phyloP scores from a whole-genome alignment of 2,888 invertebrate species.

The Rhagonycha lutea region DNA sequence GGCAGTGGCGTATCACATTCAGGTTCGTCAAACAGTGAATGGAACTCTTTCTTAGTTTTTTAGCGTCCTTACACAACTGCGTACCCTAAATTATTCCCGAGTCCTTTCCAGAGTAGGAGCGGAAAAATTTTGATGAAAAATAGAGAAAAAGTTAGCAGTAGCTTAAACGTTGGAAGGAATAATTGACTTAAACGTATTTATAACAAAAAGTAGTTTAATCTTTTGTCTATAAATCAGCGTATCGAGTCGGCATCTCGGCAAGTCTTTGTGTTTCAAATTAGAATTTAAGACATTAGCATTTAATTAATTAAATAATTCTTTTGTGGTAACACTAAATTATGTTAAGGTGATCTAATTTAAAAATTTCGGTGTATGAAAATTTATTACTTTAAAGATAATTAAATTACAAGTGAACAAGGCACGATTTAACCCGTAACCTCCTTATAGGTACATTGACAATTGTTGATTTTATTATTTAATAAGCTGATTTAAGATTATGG shows the following conservation, averaged over 20 bases:
- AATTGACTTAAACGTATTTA: not conserved
- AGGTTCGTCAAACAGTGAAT: too few relatives aligned
- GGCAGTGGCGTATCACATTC: too few relatives aligned
- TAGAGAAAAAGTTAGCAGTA: not conserved
- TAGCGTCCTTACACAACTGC: too few relatives aligned
- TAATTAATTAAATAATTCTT: not conserved
- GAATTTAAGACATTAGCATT: not conserved
- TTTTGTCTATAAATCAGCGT: not conserved
- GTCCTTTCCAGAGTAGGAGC: too few relatives aligned
- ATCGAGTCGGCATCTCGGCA: not conserved
- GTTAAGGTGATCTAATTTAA: not conserved
- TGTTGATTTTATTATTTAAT: not conserved
- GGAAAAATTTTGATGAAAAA: not conserved
- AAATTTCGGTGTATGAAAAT: not conserved
- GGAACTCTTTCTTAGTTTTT: too few relatives aligned
- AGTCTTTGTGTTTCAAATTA: not conserved
- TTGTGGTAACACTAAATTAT: not conserved
- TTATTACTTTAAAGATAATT: not conserved
- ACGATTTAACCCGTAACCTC: slow-evolving; percentile 1
- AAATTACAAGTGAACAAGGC: not conserved
- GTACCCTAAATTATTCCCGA: too few relatives aligned
- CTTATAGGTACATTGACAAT: not conserved
- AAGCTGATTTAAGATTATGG: not conserved
- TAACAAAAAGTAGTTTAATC: not conserved
- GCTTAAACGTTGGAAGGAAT: not conserved